Conservation (phyloP, 2,888 invertebrate species). For the Vandiemenella viatica region DNA sequence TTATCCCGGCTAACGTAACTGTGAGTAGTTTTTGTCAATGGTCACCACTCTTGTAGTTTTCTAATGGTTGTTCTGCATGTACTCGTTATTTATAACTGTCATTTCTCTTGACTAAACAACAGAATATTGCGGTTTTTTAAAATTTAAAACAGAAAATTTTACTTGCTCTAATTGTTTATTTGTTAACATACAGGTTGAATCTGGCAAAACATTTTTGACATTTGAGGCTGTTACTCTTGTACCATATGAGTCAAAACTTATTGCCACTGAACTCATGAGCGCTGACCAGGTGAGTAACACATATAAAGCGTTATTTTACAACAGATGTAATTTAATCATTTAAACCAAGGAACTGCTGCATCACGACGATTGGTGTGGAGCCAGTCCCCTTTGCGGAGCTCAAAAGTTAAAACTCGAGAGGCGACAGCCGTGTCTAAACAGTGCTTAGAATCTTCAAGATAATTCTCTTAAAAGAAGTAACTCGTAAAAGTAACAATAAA, state of each 20-base stretch:
- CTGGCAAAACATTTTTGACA: conserved; percentile 26
- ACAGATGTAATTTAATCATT: not conserved
- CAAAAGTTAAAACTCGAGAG: too few species aligned
- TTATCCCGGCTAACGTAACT: conserved; percentile 19
- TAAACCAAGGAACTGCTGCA: too few species aligned
- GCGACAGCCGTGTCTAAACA: too few species aligned
- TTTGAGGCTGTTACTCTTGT: conserved; percentile 37
- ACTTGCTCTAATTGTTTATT: too few species aligned
- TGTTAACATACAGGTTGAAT: conserved; percentile 14
- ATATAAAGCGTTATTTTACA: not conserved
- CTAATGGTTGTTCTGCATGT: too few species aligned
- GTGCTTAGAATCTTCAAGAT: too few species aligned
- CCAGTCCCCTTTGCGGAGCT: too few species aligned
- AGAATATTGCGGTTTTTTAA: conserved; percentile 19
- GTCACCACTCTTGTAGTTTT: too few species aligned
- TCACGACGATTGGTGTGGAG: too few species aligned
- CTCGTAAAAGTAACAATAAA: too few species aligned
- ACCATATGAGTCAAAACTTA: conserved; percentile 33
- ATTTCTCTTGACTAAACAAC: not conserved
- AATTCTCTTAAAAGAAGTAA: too few species aligned
- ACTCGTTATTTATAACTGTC: not conserved
- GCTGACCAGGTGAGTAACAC: conserved; percentile 29
- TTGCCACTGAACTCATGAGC: conserved; percentile 30
- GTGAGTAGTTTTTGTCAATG: conserved; percentile 14
- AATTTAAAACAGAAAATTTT: too few species aligned